These are phyloP conservation scores for Burhinus oedicnemus DNA, from an alignment of 2,113 vertebrate species.

Conservation along the genomic window DNA sequence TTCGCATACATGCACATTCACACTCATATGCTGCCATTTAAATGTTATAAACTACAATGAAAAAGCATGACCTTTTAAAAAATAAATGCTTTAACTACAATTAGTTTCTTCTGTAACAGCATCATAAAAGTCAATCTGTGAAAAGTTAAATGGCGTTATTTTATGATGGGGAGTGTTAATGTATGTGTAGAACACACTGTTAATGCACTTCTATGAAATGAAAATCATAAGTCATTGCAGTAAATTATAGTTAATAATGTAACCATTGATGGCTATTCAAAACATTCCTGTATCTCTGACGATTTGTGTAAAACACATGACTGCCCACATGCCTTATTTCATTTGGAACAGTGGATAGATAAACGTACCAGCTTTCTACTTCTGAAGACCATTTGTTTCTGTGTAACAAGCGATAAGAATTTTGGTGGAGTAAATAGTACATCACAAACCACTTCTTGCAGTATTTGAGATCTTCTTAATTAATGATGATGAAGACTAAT, in stretches of 20 bases:
- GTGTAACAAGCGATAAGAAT: slow-evolving; percentile 3
- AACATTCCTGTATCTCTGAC: slow-evolving; percentile 59
- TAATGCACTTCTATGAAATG: slow-evolving; percentile 55
- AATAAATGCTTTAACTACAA: slow-evolving; percentile 50
- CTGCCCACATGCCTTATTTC: slow-evolving; percentile 39
- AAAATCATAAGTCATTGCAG: slow-evolving; percentile 46
- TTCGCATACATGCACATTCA: not conserved
- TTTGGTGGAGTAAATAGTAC: not conserved
- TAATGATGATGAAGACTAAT: not conserved
- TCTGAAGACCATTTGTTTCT: not conserved
- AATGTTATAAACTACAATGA: slow-evolving; percentile 20
- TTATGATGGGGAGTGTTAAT: slow-evolving; percentile 63
- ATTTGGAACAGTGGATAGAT: not conserved
- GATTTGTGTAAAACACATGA: slow-evolving; percentile 62
- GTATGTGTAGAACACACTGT: slow-evolving; percentile 58
- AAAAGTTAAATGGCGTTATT: slow-evolving; percentile 61
- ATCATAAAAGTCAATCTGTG: slow-evolving; percentile 56
- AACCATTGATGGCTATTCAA: slow-evolving; percentile 50
- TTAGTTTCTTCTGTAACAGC: slow-evolving; percentile 57
- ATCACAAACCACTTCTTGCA: not conserved
- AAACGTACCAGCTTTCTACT: slow-evolving; percentile 3
- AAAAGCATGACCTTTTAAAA: slow-evolving; percentile 35
- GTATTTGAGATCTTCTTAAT: not conserved
- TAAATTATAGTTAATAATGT: slow-evolving; percentile 63
- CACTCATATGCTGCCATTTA: not conserved